A percentile compares a stretch with the other conserved stretches of the same genome.
phyloP scores from a whole-genome alignment of 2,113 vertebrate species.

The Elaphurus davidianus region DNA sequence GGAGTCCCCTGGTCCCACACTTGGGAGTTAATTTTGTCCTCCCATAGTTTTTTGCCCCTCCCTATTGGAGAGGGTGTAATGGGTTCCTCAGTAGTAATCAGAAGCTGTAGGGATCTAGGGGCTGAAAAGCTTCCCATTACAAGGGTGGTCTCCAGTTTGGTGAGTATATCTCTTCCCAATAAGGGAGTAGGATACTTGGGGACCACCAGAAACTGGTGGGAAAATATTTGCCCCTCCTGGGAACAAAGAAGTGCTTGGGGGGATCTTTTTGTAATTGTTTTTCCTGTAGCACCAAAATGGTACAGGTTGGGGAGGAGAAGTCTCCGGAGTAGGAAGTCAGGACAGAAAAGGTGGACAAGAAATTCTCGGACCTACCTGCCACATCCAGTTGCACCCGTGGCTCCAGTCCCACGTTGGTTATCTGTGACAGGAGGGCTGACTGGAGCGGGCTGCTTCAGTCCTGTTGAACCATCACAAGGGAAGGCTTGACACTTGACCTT shows the following conservation, averaged over 20 bases:
- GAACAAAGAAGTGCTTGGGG: background rate
- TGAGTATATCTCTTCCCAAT: background rate
- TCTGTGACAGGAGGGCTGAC: background rate
- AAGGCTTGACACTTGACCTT: background rate
- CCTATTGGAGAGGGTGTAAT: background rate
- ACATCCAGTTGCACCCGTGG: background rate
- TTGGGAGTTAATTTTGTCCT: background rate
- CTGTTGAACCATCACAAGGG: fast-evolving
- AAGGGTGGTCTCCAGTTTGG: background rate
- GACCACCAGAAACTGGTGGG: background rate
- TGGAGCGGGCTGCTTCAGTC: fast-evolving
- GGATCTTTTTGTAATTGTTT: background rate
- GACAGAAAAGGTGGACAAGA: background rate
- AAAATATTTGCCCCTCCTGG: background rate
- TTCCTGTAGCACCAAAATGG: background rate
- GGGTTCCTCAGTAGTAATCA: background rate
- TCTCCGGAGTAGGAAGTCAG: background rate
- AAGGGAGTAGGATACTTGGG: background rate
- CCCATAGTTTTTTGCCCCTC: background rate
- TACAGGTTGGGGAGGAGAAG: background rate
- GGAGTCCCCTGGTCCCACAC: background rate
- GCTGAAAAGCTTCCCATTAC: background rate
- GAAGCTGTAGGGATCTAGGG: background rate
- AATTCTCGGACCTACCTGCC: background rate
- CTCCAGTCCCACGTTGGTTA: background rate